Conservation (phyloP, 2,888 invertebrate species). For the Lepidocyrtoides sp. region DNA sequence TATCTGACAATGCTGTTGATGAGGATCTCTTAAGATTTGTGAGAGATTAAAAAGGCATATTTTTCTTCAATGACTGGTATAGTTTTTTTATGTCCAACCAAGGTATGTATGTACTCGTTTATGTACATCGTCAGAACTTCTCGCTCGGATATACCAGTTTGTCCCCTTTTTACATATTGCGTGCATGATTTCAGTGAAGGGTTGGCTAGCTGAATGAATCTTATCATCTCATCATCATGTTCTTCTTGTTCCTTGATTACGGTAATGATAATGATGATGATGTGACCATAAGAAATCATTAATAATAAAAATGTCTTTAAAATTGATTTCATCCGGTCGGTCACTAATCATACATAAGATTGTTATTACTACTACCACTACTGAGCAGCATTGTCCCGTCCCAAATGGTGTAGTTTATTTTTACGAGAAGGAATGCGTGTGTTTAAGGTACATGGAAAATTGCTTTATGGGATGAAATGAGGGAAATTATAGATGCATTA, state of each 20-base stretch:
- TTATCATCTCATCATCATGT: neutral
- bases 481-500: neutral
- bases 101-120: too few relatives aligned
- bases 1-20: neutral
- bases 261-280: constrained; percentile 30
- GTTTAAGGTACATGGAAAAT: neutral
- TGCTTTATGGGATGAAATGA: neutral
- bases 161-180: neutral
- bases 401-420: neutral
- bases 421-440: neutral
- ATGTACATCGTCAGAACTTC: too few relatives aligned
- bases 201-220: neutral
- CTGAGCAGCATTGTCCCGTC: neutral
- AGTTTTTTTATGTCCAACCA: too few relatives aligned
- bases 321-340: constrained; percentile 75
- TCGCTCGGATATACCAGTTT: too few relatives aligned
- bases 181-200: neutral
- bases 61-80: neutral
- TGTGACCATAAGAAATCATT: constrained; percentile 67
- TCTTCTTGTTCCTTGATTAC: constrained; percentile 3
- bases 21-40: neutral
- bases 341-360: constrained; percentile 54
- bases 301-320: constrained; percentile 65
- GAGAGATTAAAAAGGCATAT: constrained; percentile 14
- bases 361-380: too few relatives aligned